Evolutionary conservation across 2,888 invertebrate genomes (phyloP), one percentile per base, ranked within the genome.

Genomic region (Therioaphis trifolii): DNA sequence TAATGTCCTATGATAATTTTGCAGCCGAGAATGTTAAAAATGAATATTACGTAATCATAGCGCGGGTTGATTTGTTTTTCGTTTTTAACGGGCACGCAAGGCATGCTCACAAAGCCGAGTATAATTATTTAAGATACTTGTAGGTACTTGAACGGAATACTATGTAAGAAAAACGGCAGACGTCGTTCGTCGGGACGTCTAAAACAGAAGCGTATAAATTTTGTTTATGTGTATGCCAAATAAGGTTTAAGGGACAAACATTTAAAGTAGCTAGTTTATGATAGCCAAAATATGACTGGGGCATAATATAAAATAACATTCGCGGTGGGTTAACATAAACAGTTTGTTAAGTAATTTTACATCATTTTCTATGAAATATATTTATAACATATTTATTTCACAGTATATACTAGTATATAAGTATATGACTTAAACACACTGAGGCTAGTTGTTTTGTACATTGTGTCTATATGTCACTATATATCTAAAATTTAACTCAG

Each of bases 241-340:
- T 27, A 35, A 49, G 7, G 21, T 74, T 9, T 15, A 21, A 43
- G 35, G 27, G 29, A 72, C 27, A 15, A 4, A 35, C 3, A 35
- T 5, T 35, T 24, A 21, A 9, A 46, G 21, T 21, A 11, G 9
- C 15, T 7, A 49, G 66, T 66, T 11, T 21, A 52, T 24, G 49
- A 46, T 72, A 49, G 75, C 24, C 40, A 21, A 40, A 27, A 29
- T 21, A 58, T 4, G 2, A 58, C 58, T 21, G 21, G 21, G 21
- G 27, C 63, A 35, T 35, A 35, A 49, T 35, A 77, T 49, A 76
- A 3, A 49, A 77, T 63, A 49, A 77, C 46, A 63, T 77, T 63
- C 63, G 14, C 15, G 49, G 35, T 29, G 15, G 21, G n/a, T 49
- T 77, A 63, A 63, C 29, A 61, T 77, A 77, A 77, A 77, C 63